Base-by-base conservation (phyloP, 2,888 invertebrate genomes). In the Caenorhabditis becei region DNA sequence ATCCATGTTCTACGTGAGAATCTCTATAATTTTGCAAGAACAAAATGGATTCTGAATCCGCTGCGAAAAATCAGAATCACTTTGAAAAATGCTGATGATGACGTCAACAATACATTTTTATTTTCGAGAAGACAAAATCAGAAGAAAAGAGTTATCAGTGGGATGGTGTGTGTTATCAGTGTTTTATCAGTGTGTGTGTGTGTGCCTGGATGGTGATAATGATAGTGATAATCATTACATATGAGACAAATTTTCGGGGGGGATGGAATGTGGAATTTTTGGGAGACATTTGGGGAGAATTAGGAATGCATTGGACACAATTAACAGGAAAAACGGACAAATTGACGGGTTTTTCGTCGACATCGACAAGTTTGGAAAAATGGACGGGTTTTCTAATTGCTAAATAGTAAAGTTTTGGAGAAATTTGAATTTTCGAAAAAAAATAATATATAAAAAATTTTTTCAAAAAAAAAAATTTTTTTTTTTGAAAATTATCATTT, bases 61-160 rank as follows among this genome's bases (percentile, higher is more conserved):
- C 5, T 10, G 35, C 5, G 7, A 10, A 35, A 5, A 10, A 35
- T 10, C 7, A 35, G 7, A 10, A 35, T 10, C 7, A 8, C 35
- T 35, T 10, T 10, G 35, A 10, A 35, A 35, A 35, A 10, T 8
- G 35, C 5, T 35, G 35, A 51, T 14, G 24, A 18, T 8, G 37
- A 44, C 14, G 47, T 59, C 69, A 69, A 69, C 69, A 69, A 59
- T 51, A 69, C 69, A 69, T 59, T 49, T 69, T 69, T 69, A 69
- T 69, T 69, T 37, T 58, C 44, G 20, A 14, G 24, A 47, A 47
- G 32, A 32, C 5, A 32, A 32, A 32, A 32, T 32, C 32, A 32
- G 32, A 7, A 41, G 16, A 41, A 14, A n/a, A n/a, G n/a, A n/a
- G n/a, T n/a, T n/a, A n/a, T n/a, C n/a, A n/a, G n/a, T n/a, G n/a